Conservation (phyloP, 2,888 invertebrate genomes). For the Abrostola triplasia region DNA sequence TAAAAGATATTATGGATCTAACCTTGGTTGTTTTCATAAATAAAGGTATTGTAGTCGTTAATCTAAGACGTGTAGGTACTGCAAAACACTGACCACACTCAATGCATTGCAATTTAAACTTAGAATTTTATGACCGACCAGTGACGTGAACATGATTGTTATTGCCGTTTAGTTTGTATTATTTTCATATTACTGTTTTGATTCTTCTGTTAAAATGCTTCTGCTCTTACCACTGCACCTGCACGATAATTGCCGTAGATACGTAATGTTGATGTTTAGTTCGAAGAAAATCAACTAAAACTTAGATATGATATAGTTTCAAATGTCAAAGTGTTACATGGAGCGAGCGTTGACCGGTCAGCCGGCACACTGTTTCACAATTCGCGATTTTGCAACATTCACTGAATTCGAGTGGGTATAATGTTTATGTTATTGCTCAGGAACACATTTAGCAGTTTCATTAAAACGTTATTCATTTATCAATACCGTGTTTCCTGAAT, state of each 20-base stretch:
- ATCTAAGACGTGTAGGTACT: slow-evolving; percentile 24
- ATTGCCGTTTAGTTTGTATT: slow-evolving; percentile 55
- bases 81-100: slow-evolving; percentile 72
- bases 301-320: slow-evolving; percentile 33
- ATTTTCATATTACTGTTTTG: slow-evolving; percentile 47
- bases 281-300: slow-evolving; percentile 21
- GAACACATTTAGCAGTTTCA: slow-evolving; percentile 39
- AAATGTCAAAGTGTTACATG: slow-evolving; percentile 66
- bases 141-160: slow-evolving; percentile 60
- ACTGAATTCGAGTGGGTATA: slow-evolving; percentile 36
- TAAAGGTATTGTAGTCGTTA: slow-evolving; percentile 22
- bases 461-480: slow-evolving; percentile 36
- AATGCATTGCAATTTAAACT: slow-evolving; percentile 63
- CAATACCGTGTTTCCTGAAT: slow-evolving; percentile 31
- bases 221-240: slow-evolving; percentile 12
- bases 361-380: slow-evolving; percentile 56
- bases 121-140: slow-evolving; percentile 63
- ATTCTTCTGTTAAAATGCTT: slow-evolving; percentile 17
- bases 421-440: slow-evolving; percentile 41
- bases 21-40: slow-evolving; percentile 24
- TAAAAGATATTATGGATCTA: slow-evolving; percentile 12
- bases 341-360: slow-evolving; percentile 67
- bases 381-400: slow-evolving; percentile 56
- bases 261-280: slow-evolving; percentile 21
- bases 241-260: slow-evolving; percentile 6